phyloP scores from a whole-genome alignment of 2,113 vertebrate species.

The Lycaon pictus region DNA sequence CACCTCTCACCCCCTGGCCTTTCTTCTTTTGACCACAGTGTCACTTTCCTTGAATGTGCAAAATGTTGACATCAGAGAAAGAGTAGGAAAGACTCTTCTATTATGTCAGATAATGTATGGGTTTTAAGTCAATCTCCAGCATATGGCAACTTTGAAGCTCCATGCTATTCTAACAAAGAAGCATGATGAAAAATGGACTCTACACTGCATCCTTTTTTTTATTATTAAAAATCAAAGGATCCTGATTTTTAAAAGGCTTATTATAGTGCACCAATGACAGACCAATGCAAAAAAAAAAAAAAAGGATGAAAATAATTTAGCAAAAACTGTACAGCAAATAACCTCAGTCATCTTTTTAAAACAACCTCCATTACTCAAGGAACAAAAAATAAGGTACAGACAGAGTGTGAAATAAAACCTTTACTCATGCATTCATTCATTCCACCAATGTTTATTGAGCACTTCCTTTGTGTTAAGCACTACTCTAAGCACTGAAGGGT shows the following conservation, averaged over 20 bases:
- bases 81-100: background rate
- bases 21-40: background rate
- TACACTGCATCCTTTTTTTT: background rate
- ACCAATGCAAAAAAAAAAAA: background rate
- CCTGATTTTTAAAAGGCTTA: background rate
- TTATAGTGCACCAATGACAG: background rate
- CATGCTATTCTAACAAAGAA: background rate
- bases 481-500: background rate
- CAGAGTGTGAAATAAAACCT: background rate
- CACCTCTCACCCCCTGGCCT: background rate
- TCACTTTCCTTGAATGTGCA: conserved; percentile 18
- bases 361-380: background rate
- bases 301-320: background rate
- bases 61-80: background rate
- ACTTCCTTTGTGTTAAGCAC: background rate
- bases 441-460: background rate
- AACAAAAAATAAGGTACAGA: background rate
- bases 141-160: background rate
- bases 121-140: background rate
- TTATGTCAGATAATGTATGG: background rate
- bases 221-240: conserved; percentile 21
- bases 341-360: background rate
- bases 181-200: background rate
- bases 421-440: background rate
- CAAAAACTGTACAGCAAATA: background rate